These are phyloP conservation scores for Pristionchus fissidentatus DNA, from an alignment of 2,888 invertebrate species.

Conservation along the genomic window DNA sequence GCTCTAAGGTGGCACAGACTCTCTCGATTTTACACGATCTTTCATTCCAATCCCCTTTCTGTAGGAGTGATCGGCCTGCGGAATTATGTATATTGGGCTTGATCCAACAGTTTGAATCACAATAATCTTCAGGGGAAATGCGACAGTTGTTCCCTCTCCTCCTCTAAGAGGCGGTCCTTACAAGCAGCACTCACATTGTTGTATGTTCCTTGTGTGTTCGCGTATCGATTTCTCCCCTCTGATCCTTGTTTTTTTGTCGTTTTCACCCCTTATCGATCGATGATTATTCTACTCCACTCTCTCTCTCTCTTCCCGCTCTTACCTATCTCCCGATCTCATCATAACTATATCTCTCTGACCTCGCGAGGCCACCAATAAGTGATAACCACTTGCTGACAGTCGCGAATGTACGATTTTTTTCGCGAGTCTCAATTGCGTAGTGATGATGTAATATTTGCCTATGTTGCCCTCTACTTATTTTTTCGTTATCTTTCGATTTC, in stretches of 20 bases:
- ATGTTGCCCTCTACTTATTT: neutral
- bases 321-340: constrained; percentile 16
- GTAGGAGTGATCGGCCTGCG: no score
- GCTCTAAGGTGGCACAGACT: no score
- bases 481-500: neutral
- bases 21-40: no score
- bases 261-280: neutral
- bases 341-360: constrained; percentile 6
- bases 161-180: neutral
- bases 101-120: no score
- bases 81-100: no score
- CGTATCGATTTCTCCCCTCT: neutral
- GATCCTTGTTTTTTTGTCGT: neutral
- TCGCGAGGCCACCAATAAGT: neutral
- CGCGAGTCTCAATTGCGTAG: neutral
- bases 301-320: constrained; percentile 7
- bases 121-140: no score
- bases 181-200: neutral
- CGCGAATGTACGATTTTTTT: constrained; percentile 44
- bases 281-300: neutral
- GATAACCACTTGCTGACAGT: neutral
- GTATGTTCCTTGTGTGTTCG: neutral
- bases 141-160: neutral
- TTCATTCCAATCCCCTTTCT: no score
- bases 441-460: neutral